Evolutionary conservation across 2,113 vertebrate genomes (phyloP), one percentile per base, ranked within the genome.

Genomic region (Sander lucioperca): DNA sequence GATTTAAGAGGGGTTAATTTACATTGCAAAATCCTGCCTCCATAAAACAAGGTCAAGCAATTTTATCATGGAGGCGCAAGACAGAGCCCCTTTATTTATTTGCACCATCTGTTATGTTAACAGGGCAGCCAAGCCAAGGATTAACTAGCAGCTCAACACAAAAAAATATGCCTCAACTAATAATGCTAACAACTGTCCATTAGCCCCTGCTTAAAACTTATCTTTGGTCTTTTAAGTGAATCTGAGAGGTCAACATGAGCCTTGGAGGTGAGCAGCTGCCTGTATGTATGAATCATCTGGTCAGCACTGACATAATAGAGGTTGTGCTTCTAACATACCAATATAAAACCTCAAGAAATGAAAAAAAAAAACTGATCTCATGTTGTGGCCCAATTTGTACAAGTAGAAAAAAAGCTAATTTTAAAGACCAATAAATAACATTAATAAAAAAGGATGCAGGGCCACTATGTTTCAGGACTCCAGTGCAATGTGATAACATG

Each of bases 381-480:
- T 82, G 74, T 43, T 57, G 85, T 92, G 92, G 92, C 92, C 93
- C 90, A 68, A 90, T 90, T 94, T 92, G 86, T 89, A 94, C 91
- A 93, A 91, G 89, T 91, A 91, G 70, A 86, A 86, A 91, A 90
- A 84, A 90, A 89, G 87, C 88, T 94, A 75, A 84, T 91, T 95
- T 94, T 94, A 93, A 94, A 92, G 91, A 96, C 95, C 95, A 96
- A 96, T 96, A 96, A 96, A 96, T 96, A 96, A 96, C 93, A 96
- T 95, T 94, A 93, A 94, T 92, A 94, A 94, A 84, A 92, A 92
- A 86, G 82, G 87, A 94, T 94, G 91, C 87, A 88, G 89, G 91
- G 89, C 92, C 92, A 92, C 94, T 89, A 90, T 92, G 93, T 95
- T 95, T 93, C 80, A 95, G 90, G 89, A 95, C 93, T 96, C 93